Conservation (phyloP, 2,888 invertebrate species). For the Sesia bembeciformis region DNA sequence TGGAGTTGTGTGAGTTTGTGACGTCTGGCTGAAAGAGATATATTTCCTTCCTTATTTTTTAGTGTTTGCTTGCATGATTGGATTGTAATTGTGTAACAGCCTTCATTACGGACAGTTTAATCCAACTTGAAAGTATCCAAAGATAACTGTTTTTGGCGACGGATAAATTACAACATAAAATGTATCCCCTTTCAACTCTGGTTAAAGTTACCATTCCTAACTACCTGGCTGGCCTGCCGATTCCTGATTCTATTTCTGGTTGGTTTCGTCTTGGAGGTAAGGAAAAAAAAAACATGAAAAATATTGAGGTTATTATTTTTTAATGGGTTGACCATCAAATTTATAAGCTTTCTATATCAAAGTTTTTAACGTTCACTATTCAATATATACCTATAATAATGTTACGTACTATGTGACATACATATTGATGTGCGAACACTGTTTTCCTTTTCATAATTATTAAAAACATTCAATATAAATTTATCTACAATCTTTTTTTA, state of each 20-base stretch:
- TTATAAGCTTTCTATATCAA: too few relatives aligned
- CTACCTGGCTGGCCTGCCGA: constrained; percentile 87
- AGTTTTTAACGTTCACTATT: too few relatives aligned
- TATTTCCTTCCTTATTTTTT: too few relatives aligned
- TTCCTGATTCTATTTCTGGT: constrained; percentile 88
- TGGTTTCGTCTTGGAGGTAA: constrained; percentile 90
- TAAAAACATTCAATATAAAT: too few relatives aligned
- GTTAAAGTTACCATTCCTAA: constrained; percentile 87
- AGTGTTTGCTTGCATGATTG: background rate
- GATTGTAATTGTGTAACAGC: constrained; percentile 11
- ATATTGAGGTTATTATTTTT: background rate
- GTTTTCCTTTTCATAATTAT: too few relatives aligned
- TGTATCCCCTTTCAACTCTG: constrained; percentile 84
- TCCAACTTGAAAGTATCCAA: background rate
- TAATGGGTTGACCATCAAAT: too few relatives aligned
- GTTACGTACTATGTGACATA: too few relatives aligned
- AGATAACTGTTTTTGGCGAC: background rate
- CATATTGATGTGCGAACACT: too few relatives aligned
- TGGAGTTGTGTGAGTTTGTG: too few relatives aligned
- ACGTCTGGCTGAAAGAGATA: too few relatives aligned
- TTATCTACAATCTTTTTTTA: too few relatives aligned
- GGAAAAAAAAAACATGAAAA: background rate
- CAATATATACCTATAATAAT: too few relatives aligned
- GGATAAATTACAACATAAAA: constrained; percentile 42
- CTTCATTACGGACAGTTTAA: constrained; percentile 2